These are phyloP conservation scores for Periparus ater DNA, from an alignment of 2,797 vertebrate genomes.

Conservation along the genomic window DNA sequence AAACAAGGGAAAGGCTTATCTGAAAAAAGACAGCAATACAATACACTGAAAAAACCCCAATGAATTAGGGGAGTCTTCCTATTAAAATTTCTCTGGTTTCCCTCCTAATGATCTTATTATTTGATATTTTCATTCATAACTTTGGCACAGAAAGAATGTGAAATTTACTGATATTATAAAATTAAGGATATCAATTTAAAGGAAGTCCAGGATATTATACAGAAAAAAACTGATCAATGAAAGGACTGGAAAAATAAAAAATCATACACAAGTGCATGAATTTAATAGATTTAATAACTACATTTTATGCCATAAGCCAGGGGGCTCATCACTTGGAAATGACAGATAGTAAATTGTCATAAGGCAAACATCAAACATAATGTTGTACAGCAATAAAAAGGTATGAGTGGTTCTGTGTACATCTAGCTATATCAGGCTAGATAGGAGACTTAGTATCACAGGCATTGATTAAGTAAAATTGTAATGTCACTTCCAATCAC, in stretches of 20 bases:
- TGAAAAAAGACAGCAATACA: background rate
- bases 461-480: background rate
- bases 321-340: background rate
- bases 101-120: background rate
- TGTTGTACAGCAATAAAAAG: background rate
- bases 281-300: background rate
- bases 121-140: background rate
- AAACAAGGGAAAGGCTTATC: background rate
- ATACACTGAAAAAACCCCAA: background rate
- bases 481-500: background rate
- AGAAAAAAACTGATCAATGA: background rate
- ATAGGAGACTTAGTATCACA: background rate
- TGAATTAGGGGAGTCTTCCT: background rate
- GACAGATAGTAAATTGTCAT: background rate
- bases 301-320: background rate
- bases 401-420: background rate
- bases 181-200: background rate
- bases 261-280: background rate
- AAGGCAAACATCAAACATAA: background rate
- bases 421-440: background rate
- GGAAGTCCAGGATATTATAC: background rate
- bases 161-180: background rate
- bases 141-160: background rate
- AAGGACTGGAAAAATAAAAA: background rate
- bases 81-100: background rate